These are phyloP conservation scores for Pitangus sulphuratus DNA, from an alignment of 2,797 vertebrate genomes.

Conservation along the genomic window DNA sequence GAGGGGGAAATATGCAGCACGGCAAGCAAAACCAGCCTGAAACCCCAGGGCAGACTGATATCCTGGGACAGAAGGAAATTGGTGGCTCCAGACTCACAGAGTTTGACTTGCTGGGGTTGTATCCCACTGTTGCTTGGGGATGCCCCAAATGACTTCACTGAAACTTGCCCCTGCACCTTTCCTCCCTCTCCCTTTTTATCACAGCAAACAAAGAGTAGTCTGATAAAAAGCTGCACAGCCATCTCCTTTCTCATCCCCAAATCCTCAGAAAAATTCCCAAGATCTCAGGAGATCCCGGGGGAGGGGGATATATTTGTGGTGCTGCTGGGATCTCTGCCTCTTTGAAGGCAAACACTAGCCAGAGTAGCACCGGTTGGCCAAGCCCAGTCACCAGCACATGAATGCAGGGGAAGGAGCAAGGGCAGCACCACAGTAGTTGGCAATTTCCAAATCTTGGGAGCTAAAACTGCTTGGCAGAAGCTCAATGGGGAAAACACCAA, in stretches of 20 bases:
- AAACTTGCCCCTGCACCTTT: background rate
- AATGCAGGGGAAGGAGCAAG: background rate
- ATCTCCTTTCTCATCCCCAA: background rate
- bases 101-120: background rate
- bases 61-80: background rate
- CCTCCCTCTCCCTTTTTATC: background rate
- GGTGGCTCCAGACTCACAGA: background rate
- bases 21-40: background rate
- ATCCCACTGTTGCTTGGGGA: background rate
- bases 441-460: background rate
- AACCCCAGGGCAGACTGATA: background rate
- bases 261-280: background rate
- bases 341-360: background rate
- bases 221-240: background rate
- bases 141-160: background rate
- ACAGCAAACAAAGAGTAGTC: background rate
- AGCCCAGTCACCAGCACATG: background rate
- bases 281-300: background rate
- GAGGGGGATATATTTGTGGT: background rate
- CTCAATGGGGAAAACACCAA: background rate
- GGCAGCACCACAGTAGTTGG: background rate
- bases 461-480: background rate
- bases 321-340: background rate
- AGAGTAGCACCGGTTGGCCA: accelerated
- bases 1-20: background rate